Evolutionary conservation across 1,140 invertebrate species (phyloP), one percentile per base, ranked within the genome.

Genomic region (Leptinotarsa lineolata): DNA sequence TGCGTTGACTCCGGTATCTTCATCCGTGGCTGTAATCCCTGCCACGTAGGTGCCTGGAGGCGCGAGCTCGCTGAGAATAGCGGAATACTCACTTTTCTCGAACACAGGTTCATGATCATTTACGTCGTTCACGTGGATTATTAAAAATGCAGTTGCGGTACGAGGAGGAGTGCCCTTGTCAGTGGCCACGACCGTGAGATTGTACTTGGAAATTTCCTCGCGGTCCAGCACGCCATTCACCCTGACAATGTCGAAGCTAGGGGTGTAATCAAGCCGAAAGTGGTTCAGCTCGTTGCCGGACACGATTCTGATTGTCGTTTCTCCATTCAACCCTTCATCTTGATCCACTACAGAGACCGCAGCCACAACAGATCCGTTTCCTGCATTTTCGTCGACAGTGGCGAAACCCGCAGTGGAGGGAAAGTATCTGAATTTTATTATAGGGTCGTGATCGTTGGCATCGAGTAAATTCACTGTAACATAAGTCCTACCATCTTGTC

Each of bases 71-170:
- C 93, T 94, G 6, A 98, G 85, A 2, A 95, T 90, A 0, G 94
- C 91, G 0, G 94, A 93, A 85, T 97, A 97, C 83, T 96, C 94
- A 71, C 92, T 95, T 84, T 97, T 95, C 83, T 96, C 94, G 82
- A 98, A 98, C 4, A 95, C 94, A 1, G 95, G 95, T 81, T 96
- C 94, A 84, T 96, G 95, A 84, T 98, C 96, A 85, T 98, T 98
- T 0, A 95, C 93, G 84, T 98, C 97, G 83, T 97, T 97, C 0
- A 99, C 94, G 79, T 94, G 90, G 83, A 98, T 95, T 20, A 95
- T 92, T 68, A 98, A 88, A 85, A 96, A 93, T 15, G 93, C 91
- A 0, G 92, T 93, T 1, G 93, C 90, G n/a, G 92, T 94, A 70
- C 94, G 87, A 3, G 93, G 90, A 44, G 95, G 95, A 21, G 90